These are phyloP conservation scores for Ia io DNA, from an alignment of 2,113 vertebrate species.

Conservation along the genomic window DNA sequence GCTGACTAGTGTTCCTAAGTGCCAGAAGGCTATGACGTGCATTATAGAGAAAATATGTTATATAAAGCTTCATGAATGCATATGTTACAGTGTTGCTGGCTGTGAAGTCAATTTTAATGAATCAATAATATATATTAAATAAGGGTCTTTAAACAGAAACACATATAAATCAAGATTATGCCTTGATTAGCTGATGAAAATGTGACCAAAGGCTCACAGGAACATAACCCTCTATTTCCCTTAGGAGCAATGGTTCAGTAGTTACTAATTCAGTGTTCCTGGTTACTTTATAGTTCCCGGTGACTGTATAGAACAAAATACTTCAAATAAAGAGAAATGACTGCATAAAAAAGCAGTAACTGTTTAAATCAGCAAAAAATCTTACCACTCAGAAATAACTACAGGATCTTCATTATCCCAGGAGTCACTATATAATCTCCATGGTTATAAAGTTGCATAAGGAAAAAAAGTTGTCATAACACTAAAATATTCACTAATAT, in stretches of 20 bases:
- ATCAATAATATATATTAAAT: not conserved
- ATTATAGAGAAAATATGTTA: not conserved
- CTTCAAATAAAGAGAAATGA: slow-evolving; percentile 3
- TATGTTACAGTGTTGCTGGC: not conserved
- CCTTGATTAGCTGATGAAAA: not conserved
- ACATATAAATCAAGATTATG: not conserved
- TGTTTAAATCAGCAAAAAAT: slow-evolving; percentile 15
- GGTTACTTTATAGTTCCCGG: not conserved
- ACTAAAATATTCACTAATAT: slow-evolving; percentile 31
- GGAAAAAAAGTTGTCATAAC: not conserved
- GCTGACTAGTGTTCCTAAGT: not conserved
- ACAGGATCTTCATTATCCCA: not conserved
- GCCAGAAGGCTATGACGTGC: not conserved
- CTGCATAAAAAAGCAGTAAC: slow-evolving; percentile 2
- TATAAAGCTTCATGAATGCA: not conserved
- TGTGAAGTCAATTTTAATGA: slow-evolving; percentile 2
- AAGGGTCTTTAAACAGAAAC: slow-evolving; percentile 1
- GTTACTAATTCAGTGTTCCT: not conserved
- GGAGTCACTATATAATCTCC: not conserved
- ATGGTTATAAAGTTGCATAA: not conserved
- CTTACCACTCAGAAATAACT: not conserved
- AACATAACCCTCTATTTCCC: not conserved
- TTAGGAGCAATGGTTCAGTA: not conserved
- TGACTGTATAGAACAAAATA: not conserved
- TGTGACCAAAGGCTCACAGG: not conserved